phyloP scores from a whole-genome alignment of 2,797 vertebrate species.

The Leuciscus waleckii region DNA sequence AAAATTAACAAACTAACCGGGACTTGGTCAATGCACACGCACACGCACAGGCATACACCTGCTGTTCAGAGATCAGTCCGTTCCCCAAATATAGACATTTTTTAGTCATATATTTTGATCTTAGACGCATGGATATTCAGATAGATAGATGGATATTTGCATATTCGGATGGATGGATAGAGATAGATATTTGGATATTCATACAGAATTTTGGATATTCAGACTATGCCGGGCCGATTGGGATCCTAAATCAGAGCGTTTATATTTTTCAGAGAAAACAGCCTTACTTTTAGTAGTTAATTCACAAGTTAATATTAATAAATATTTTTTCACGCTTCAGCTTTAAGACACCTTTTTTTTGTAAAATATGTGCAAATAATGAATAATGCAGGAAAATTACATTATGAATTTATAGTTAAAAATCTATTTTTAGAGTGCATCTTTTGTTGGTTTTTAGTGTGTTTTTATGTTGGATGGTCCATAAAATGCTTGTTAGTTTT shows the following conservation, averaged over 20 bases:
- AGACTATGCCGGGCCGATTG: background rate
- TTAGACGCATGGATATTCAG: background rate
- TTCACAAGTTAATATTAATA: background rate
- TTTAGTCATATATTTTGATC: background rate
- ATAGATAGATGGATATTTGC: background rate
- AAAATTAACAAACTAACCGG: conserved; percentile 69
- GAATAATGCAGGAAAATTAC: background rate
- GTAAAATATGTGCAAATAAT: background rate
- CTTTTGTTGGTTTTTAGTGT: background rate
- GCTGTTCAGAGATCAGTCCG: background rate
- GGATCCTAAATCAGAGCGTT: background rate
- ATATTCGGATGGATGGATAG: background rate
- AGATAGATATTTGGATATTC: background rate
- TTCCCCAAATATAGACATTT: background rate
- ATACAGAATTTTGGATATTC: background rate
- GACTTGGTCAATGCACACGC: conserved; percentile 36
- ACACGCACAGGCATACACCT: conserved; percentile 33
- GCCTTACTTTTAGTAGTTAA: background rate
- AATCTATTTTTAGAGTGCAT: background rate
- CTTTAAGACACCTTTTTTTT: background rate
- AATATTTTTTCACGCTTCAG: background rate
- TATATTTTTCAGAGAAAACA: background rate
- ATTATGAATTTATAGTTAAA: background rate
- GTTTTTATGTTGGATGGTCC: background rate
- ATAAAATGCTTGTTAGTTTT: conserved; percentile 34